Percentiles rank a stretch among this genome's conserved stretches.
phyloP scores from a whole-genome alignment of 2,888 invertebrate species.

The Nymphalis urticae region DNA sequence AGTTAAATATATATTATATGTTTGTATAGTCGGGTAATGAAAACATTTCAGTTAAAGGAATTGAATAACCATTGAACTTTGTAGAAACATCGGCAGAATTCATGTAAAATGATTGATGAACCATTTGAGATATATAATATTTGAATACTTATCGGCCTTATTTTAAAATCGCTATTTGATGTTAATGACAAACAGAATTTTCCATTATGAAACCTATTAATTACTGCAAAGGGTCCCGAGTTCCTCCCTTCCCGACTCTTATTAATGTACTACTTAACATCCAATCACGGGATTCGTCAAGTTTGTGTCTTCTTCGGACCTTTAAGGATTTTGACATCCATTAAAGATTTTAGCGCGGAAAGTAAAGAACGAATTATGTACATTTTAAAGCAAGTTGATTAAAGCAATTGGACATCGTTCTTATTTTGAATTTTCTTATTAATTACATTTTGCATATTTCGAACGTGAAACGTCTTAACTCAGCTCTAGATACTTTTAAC shows the following conservation, averaged over 20 bases:
- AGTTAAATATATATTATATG: too few relatives aligned
- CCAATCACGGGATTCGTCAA: conserved; percentile 44
- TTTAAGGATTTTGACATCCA: conserved; percentile 38
- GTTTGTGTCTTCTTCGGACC: conserved; percentile 39
- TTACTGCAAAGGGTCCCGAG: conserved; percentile 36
- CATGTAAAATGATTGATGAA: background rate
- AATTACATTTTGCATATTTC: too few relatives aligned
- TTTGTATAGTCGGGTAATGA: too few relatives aligned
- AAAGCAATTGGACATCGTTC: too few relatives aligned
- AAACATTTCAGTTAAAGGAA: too few relatives aligned
- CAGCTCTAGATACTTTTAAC: too few relatives aligned
- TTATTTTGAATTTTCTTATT: too few relatives aligned
- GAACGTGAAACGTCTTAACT: too few relatives aligned
- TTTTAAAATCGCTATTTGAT: conserved; percentile 13
- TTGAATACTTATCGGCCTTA: conserved; percentile 20
- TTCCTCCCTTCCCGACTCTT: conserved; percentile 27
- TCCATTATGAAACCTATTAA: conserved; percentile 37
- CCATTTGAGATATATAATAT: background rate
- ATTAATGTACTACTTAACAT: conserved; percentile 46
- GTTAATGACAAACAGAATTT: conserved; percentile 34
- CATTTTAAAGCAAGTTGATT: conserved; percentile 15
- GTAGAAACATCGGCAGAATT: background rate
- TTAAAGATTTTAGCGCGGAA: conserved; percentile 5
- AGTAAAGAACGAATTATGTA: conserved; percentile 8
- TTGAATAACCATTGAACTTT: background rate